Evolutionary conservation across 2,797 vertebrate species (phyloP).

Genomic region (Ctenochaetus hawaiiensis): DNA sequence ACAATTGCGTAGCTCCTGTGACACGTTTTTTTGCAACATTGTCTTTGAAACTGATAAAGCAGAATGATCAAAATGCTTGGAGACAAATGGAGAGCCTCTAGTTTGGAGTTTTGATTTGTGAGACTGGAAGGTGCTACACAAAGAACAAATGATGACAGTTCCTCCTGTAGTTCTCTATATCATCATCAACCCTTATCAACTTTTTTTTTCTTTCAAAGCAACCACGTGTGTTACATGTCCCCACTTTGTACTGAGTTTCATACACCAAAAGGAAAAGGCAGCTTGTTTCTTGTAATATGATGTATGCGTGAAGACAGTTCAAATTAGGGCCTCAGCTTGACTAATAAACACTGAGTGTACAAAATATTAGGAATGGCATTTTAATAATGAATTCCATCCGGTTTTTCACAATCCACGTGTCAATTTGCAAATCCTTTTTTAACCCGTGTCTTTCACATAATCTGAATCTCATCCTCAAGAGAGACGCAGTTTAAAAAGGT

Average conservation of each 20-base stretch:
- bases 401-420: constrained; percentile 53
- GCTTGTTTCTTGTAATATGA: constrained; percentile 62
- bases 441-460: constrained; percentile 52
- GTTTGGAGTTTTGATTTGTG: constrained; percentile 80
- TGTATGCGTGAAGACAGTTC: constrained; percentile 63
- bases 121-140: constrained; percentile 74
- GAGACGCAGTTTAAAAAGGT: constrained; percentile 60
- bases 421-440: constrained; percentile 64
- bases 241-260: constrained; percentile 66
- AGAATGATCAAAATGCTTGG: constrained; percentile 78
- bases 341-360: constrained; percentile 66
- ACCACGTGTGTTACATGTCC: constrained; percentile 68
- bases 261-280: constrained; percentile 46
- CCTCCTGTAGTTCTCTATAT: constrained; percentile 66
- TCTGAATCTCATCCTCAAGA: constrained; percentile 53
- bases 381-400: constrained; percentile 63
- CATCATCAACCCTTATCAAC: constrained; percentile 74
- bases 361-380: constrained; percentile 71
- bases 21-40: constrained; percentile 58
- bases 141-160: constrained; percentile 74
- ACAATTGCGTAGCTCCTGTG: constrained; percentile 64
- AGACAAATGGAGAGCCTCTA: constrained; percentile 78
- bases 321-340: constrained; percentile 68
- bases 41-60: constrained; percentile 77
- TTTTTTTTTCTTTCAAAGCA: constrained; percentile 68